phyloP scores from a whole-genome alignment of 1,140 invertebrate genomes.

The Temnothorax curvispinosus region DNA sequence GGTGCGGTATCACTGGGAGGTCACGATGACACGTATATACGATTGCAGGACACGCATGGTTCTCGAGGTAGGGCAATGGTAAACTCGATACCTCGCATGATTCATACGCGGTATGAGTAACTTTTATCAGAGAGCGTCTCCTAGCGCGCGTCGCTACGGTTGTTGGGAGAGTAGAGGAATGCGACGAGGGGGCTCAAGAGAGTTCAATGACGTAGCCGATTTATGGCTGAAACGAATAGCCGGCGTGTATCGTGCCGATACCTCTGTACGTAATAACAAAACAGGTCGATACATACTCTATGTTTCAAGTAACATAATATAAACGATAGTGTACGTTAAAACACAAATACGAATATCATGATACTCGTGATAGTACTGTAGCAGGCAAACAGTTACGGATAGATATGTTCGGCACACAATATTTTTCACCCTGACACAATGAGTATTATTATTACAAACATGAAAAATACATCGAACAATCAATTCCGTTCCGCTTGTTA shows the following conservation, averaged over 20 bases:
- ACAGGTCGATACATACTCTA: neutral
- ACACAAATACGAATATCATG: neutral
- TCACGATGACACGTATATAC: conserved; percentile 7
- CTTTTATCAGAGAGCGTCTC: conserved; percentile 38
- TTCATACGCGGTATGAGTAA: conserved; percentile 42
- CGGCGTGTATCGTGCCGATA: conserved; percentile 5
- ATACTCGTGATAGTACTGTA: too few species aligned
- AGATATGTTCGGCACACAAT: neutral
- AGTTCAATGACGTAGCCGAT: conserved; percentile 39
- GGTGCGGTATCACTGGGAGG: neutral
- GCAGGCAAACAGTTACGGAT: neutral
- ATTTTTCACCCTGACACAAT: neutral
- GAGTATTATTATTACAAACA: neutral
- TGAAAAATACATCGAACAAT: neutral
- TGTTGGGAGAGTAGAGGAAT: neutral
- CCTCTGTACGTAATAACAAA: neutral
- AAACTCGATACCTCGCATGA: conserved; percentile 34
- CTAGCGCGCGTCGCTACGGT: neutral
- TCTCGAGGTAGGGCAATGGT: neutral
- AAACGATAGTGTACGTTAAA: neutral
- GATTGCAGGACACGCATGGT: conserved; percentile 21
- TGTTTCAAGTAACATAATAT: neutral
- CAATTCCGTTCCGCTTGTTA: neutral
- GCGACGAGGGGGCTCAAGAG: conserved; percentile 20
- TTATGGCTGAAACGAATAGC: neutral